Evolutionary conservation across 2,888 invertebrate species (phyloP).

Genomic region (Agrochola lychnidis): DNA sequence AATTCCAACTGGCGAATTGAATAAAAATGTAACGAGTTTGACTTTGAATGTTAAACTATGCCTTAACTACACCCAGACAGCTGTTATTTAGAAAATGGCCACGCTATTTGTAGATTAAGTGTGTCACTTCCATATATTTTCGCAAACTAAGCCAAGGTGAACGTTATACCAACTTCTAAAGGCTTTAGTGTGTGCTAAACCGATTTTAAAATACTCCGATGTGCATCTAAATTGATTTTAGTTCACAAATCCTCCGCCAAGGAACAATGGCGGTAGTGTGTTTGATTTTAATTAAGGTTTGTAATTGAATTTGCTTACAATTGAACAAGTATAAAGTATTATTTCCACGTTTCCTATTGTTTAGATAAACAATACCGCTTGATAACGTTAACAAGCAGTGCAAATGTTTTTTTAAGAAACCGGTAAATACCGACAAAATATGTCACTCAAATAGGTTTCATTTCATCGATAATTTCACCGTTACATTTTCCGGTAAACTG

Average conservation of each 20-base stretch:
- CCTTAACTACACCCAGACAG: conserved; percentile 27
- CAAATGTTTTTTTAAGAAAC: conserved; percentile 21
- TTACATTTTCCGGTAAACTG: conserved; percentile 49
- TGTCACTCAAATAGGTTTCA: conserved; percentile 11
- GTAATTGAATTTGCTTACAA: conserved; percentile 48
- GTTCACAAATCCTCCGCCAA: conserved; percentile 42
- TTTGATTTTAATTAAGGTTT: conserved; percentile 14
- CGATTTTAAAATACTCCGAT: conserved; percentile 16
- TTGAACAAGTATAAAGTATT: conserved; percentile 28
- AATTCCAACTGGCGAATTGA: conserved; percentile 16
- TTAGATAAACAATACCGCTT: conserved; percentile 25
- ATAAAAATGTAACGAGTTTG: conserved; percentile 27
- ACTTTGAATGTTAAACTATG: conserved; percentile 11
- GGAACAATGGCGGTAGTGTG: conserved; percentile 54
- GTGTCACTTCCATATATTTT: conserved; percentile 55
- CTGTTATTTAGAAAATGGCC: conserved; percentile 57
- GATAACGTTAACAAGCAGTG: neutral
- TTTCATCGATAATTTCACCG: conserved; percentile 39
- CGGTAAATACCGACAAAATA: conserved; percentile 14
- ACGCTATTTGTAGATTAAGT: conserved; percentile 47
- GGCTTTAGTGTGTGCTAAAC: conserved; percentile 29
- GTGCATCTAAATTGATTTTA: conserved; percentile 38
- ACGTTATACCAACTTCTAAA: conserved; percentile 25
- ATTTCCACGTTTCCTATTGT: conserved; percentile 17
- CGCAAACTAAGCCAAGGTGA: conserved; percentile 58